These are phyloP conservation scores for Cephalopachus bancanus DNA, from an alignment of 2,797 vertebrate genomes.

Conservation along the genomic window DNA sequence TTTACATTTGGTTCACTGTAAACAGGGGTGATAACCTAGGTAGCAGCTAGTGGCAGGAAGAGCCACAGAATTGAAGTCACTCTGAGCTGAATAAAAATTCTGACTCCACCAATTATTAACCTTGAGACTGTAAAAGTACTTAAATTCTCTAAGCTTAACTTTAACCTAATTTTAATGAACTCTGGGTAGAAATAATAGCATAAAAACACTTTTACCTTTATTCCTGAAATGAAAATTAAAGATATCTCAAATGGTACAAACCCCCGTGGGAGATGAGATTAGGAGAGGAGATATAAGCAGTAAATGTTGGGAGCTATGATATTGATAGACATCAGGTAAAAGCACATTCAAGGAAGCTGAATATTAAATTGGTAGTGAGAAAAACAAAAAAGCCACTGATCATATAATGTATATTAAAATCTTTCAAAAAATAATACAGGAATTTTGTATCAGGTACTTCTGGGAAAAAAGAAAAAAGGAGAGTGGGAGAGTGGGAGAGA, in stretches of 20 bases:
- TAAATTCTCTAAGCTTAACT: neutral
- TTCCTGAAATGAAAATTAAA: slow-evolving; percentile 42
- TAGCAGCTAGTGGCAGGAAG: neutral
- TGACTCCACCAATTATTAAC: neutral
- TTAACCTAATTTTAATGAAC: neutral
- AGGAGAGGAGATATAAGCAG: neutral
- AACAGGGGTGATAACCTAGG: neutral
- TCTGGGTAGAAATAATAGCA: neutral
- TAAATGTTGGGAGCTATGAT: neutral
- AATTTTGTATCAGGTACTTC: neutral
- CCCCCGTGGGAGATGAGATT: neutral
- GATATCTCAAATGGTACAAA: neutral
- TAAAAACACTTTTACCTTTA: neutral
- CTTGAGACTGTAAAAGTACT: neutral
- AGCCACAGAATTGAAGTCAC: neutral
- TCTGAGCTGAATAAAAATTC: neutral
- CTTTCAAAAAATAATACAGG: neutral
- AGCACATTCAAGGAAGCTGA: neutral
- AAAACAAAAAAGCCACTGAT: neutral
- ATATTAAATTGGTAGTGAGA: neutral
- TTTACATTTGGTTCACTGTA: neutral
- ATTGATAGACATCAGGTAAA: neutral
- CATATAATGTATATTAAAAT: neutral
- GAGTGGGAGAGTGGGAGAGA: too few relatives aligned
- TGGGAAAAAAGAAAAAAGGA: neutral